These are phyloP conservation scores for Gallinago solitaria DNA, from an alignment of 2,797 vertebrate genomes.

Conservation along the genomic window DNA sequence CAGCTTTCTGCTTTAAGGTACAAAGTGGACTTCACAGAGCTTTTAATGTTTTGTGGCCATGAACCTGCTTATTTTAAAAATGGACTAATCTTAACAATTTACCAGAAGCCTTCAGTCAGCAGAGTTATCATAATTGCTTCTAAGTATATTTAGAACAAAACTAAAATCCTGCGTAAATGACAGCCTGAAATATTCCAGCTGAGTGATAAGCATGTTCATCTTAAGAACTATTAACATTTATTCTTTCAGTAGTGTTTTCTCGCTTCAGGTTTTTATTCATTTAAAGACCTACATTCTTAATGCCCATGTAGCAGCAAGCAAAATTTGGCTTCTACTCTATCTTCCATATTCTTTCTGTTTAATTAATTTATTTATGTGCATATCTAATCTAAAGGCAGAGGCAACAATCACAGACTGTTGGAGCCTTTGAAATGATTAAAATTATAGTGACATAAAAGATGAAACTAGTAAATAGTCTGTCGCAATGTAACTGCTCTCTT, in stretches of 20 bases:
- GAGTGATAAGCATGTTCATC: not conserved
- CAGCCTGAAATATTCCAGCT: not conserved
- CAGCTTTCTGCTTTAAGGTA: not conserved
- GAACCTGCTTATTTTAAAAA: not conserved
- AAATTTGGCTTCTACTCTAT: not conserved
- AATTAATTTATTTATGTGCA: constrained; percentile 1
- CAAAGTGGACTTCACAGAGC: not conserved
- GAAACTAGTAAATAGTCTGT: not conserved
- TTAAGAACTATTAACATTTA: not conserved
- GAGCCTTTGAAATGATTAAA: not conserved
- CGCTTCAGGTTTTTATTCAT: constrained; percentile 2
- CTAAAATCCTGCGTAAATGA: not conserved
- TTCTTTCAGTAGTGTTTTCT: not conserved
- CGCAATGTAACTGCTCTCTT: not conserved
- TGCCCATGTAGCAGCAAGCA: not conserved
- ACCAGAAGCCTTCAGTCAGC: not conserved
- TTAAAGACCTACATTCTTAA: not conserved
- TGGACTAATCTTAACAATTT: constrained; percentile 1
- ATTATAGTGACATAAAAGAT: not conserved
- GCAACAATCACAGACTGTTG: not conserved
- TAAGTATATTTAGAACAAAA: not conserved
- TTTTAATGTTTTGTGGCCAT: not conserved
- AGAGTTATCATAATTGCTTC: not conserved
- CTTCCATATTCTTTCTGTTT: not conserved
- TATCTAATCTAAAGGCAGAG: not conserved